Percentiles rank a stretch among this genome's conserved stretches.
Conservation (phyloP, 1,140 invertebrate genomes). For the Periplaneta americana region DNA sequence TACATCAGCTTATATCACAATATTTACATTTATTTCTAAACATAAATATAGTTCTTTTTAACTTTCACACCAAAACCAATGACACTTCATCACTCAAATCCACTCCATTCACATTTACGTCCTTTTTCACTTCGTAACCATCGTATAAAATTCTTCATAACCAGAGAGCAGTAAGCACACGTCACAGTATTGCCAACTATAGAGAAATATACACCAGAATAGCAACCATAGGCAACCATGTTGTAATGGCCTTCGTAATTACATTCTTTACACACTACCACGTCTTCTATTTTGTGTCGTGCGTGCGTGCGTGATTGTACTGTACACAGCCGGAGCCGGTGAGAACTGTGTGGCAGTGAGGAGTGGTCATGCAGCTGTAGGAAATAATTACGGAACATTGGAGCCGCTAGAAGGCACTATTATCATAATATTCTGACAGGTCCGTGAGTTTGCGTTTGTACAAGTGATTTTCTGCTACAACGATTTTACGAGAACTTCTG, state of each 20-base stretch:
- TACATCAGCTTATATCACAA: background rate
- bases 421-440: background rate
- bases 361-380: background rate
- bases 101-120: no score
- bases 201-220: background rate
- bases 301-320: background rate
- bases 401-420: background rate
- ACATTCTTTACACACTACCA: no score
- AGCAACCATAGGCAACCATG: no score
- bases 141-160: background rate
- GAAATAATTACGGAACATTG: background rate
- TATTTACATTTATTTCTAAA: background rate
- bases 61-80: background rate
- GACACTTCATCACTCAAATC: background rate
- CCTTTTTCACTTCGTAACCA: background rate
- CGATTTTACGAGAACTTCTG: no score
- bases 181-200: background rate
- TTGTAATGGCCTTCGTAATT: background rate
- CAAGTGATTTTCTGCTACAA: background rate
- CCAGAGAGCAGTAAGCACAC: no score
- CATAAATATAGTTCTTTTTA: background rate
- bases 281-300: no score
- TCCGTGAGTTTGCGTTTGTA: background rate
- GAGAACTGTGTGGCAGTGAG: background rate
- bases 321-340: no score